phyloP scores from a whole-genome alignment of 2,797 vertebrate genomes.

The Sphaeramia orbicularis region DNA sequence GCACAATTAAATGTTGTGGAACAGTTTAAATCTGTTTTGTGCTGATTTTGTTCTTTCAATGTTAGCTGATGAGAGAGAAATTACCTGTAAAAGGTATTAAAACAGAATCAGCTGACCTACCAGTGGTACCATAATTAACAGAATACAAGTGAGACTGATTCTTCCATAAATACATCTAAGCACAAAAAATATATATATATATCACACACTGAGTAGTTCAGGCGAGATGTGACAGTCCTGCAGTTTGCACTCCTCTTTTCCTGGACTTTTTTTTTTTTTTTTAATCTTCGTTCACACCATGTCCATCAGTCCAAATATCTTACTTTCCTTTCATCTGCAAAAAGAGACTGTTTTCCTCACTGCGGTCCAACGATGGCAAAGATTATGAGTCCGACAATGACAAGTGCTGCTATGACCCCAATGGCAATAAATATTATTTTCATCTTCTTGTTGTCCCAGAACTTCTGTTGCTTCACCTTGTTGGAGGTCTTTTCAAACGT shows the following conservation, averaged over 20 bases:
- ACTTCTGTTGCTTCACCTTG: constrained; percentile 79
- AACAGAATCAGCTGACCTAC: constrained; percentile 57
- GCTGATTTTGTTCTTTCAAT: background rate
- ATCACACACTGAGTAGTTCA: constrained; percentile 36
- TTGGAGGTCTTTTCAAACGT: constrained; percentile 77
- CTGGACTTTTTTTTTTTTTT: background rate
- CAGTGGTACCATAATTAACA: constrained; percentile 72
- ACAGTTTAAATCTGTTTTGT: too few relatives aligned
- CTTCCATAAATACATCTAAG: constrained; percentile 50
- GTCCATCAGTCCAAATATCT: constrained; percentile 20
- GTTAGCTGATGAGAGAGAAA: background rate
- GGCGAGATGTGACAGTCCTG: constrained; percentile 16
- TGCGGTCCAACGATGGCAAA: background rate
- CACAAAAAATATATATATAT: constrained; percentile 13
- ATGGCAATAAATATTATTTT: constrained; percentile 66
- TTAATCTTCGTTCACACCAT: background rate
- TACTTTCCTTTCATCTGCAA: background rate
- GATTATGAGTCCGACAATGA: constrained; percentile 73
- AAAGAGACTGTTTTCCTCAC: background rate
- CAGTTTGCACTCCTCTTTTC: constrained; percentile 26
- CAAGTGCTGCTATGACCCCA: constrained; percentile 2
- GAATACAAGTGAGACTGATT: constrained; percentile 27
- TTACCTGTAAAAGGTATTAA: constrained; percentile 6
- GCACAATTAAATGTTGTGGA: too few relatives aligned
- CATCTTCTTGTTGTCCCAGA: constrained; percentile 76